Conservation (phyloP, 2,113 vertebrate genomes). For the Eudyptes chrysolophus region DNA sequence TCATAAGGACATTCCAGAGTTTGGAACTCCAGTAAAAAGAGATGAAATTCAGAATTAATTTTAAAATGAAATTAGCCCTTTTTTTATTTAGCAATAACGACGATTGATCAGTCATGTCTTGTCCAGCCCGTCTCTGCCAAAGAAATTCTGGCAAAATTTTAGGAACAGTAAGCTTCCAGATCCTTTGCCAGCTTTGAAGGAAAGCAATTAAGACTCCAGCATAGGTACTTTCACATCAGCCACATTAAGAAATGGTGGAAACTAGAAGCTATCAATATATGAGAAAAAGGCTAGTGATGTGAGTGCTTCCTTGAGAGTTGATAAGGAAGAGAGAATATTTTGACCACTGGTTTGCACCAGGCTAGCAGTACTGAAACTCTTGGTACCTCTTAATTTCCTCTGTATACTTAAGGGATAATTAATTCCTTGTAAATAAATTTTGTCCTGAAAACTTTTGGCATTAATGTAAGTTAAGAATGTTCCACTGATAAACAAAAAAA, state of each 20-base stretch:
- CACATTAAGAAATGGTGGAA: not conserved
- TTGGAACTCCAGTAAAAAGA: not conserved
- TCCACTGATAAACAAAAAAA: conserved; percentile 7
- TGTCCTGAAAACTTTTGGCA: conserved; percentile 6
- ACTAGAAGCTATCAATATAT: not conserved
- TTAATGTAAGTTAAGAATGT: not conserved
- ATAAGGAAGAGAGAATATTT: not conserved
- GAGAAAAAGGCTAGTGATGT: not conserved
- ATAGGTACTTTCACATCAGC: not conserved
- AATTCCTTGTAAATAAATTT: not conserved
- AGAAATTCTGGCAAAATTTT: not conserved
- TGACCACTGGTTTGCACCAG: not conserved
- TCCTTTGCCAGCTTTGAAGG: not conserved
- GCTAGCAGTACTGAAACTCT: not conserved
- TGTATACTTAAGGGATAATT: not conserved
- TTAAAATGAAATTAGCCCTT: not conserved
- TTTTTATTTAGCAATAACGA: not conserved
- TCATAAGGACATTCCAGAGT: not conserved
- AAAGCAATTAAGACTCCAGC: not conserved
- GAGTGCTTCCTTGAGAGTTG: not conserved
- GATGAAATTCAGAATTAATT: not conserved
- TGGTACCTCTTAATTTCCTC: not conserved
- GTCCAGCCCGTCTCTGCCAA: not conserved
- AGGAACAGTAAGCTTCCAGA: not conserved
- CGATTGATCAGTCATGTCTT: not conserved